These are phyloP conservation scores for Ia io DNA, from an alignment of 2,113 vertebrate genomes.

Conservation along the genomic window DNA sequence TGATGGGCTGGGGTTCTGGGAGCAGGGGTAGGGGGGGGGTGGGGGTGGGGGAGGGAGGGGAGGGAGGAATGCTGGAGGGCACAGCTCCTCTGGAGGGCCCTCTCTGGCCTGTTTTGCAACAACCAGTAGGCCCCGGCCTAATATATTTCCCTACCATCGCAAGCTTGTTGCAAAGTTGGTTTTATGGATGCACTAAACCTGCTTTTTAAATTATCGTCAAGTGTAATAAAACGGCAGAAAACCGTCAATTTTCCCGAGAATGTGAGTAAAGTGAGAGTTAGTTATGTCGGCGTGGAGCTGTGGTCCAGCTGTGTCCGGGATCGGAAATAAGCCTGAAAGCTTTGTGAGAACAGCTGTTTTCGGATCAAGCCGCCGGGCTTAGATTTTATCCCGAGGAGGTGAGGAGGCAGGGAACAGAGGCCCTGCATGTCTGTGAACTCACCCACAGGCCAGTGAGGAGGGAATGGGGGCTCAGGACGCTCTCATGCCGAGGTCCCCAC, in stretches of 20 bases:
- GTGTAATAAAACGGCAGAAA: slow-evolving; percentile 77
- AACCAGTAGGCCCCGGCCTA: slow-evolving; percentile 37
- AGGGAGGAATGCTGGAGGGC: no score
- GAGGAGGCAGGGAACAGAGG: neutral
- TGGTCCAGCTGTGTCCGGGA: slow-evolving; percentile 60
- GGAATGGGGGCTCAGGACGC: neutral
- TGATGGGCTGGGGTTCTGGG: neutral
- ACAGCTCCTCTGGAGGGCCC: no score
- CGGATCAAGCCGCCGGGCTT: neutral
- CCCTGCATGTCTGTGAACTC: neutral
- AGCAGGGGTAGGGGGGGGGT: neutral
- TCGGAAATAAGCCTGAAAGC: neutral
- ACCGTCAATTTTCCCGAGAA: slow-evolving; percentile 69
- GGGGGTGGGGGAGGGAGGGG: no score
- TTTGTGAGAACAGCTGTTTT: slow-evolving; percentile 48
- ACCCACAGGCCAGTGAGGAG: neutral
- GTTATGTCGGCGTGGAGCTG: slow-evolving; percentile 33
- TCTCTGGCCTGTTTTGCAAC: slow-evolving; percentile 14
- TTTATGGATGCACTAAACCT: slow-evolving; percentile 80
- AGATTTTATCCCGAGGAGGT: neutral
- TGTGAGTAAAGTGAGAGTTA: slow-evolving; percentile 73
- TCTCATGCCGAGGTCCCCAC: rapidly evolving
- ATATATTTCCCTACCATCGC: slow-evolving; percentile 57
- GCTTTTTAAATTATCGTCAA: slow-evolving; percentile 79
- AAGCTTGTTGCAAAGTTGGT: slow-evolving; percentile 66